Base-by-base conservation (phyloP, 2,113 vertebrate genomes). In the Sylvilagus bachmani region DNA sequence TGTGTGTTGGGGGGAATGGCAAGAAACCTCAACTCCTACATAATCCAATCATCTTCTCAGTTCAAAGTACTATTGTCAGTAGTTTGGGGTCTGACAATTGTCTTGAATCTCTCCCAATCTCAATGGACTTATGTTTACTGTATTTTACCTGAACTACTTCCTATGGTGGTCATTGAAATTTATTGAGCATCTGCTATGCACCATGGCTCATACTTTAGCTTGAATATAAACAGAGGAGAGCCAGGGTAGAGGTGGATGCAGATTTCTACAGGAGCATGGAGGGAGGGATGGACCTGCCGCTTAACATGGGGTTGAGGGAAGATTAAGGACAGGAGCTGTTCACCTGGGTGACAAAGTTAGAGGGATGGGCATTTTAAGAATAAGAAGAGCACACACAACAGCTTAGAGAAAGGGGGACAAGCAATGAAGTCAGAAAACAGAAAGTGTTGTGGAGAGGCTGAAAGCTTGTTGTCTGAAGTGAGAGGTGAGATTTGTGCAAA, bases 291-390 rank as follows among this genome's bases (percentile, higher is more conserved):
- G 4, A 3, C 11, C 66, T 93, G 36, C 16, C 36, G 4, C 19
- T 44, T 19, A 14, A 10, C 29, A 11, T 8, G 7, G 27, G 27
- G 2, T 38, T 7, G 10, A 3, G 22, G 19, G 6, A 5, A 6
- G 25, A 82, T 51, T 53, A 79, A 10, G 33, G n/a, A 14, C 21
- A 21, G 1, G 51, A 14, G 27, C 38, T 64, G 25, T 36, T 51
- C 25, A n/a, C 44, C 64, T 74, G 4, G 16, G 38, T 13, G 10
- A 22, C 55, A 22, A 36, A 22, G 31, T 61, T 38, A 81, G 53
- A 7, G 67, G 13, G 4, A 82, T 25, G 19, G n/a, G 9, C 14
- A 12, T 70, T 25, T 2, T 38, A 55, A 29, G 19, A 51, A 51
- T 22, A 49, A 71, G 73, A 83, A 73, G 0, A 87, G 49, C 17